Evolutionary conservation across 2,797 vertebrate genomes (phyloP).

Genomic region (Chrysocyon brachyurus): DNA sequence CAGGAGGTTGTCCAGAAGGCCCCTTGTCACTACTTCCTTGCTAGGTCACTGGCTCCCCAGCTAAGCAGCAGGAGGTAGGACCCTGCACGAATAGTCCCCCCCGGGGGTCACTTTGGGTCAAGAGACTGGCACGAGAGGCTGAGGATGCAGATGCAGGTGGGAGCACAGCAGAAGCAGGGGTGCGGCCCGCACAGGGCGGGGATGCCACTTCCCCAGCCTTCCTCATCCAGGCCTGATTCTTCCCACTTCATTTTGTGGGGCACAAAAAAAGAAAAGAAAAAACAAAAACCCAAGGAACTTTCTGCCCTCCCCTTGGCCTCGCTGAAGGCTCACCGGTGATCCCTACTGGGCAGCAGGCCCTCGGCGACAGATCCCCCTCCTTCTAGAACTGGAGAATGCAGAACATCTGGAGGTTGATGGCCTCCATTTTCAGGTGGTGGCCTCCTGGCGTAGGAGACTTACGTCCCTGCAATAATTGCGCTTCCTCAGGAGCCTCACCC

Average conservation of each 20-base stretch:
- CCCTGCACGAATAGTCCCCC: not conserved
- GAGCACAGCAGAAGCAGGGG: not conserved
- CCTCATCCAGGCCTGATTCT: not conserved
- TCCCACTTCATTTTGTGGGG: not conserved
- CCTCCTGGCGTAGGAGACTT: not conserved
- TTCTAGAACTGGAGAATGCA: not conserved
- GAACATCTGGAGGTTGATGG: not conserved
- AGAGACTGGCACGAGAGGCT: not conserved
- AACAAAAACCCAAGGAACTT: not conserved
- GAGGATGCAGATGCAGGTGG: not conserved
- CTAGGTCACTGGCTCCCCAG: not conserved
- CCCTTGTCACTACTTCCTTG: not conserved
- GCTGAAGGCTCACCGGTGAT: not conserved
- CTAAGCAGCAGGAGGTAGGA: not conserved
- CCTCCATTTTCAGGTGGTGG: not conserved
- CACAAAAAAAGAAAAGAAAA: too few species aligned
- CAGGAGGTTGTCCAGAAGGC: not conserved
- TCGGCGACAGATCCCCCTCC: fast-evolving
- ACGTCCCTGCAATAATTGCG: not conserved
- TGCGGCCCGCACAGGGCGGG: too few species aligned
- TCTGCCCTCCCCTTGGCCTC: fast-evolving
- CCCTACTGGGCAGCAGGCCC: not conserved
- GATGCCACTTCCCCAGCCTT: too few species aligned
- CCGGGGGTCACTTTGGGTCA: not conserved
- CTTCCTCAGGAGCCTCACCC: not conserved